phyloP scores from a whole-genome alignment of 2,113 vertebrate species.

The Dinomys branickii region DNA sequence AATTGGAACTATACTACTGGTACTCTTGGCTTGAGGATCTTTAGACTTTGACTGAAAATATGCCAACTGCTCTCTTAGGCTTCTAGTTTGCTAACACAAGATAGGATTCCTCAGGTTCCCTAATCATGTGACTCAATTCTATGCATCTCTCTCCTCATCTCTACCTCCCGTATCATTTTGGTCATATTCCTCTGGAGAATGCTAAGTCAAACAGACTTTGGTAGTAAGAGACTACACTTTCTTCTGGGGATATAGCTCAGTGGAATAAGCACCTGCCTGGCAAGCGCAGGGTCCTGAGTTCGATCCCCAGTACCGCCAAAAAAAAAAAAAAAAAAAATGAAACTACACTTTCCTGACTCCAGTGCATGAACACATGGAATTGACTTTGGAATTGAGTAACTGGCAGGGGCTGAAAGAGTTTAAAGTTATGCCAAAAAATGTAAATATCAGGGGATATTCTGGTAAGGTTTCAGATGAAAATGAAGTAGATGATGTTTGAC shows the following conservation, averaged over 20 bases:
- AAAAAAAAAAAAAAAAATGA: too few relatives aligned
- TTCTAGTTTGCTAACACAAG: not conserved
- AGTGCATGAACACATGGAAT: not conserved
- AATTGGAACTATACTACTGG: not conserved
- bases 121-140: not conserved
- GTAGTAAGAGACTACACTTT: too few relatives aligned
- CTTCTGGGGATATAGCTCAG: too few relatives aligned
- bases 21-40: not conserved
- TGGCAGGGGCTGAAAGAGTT: not conserved
- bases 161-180: not conserved
- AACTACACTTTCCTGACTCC: not conserved
- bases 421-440: not conserved
- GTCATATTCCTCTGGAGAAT: not conserved
- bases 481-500: not conserved
- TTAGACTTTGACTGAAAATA: not conserved
- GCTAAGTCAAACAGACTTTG: not conserved
- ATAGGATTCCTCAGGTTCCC: not conserved
- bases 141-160: not conserved
- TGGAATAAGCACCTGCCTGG: too few relatives aligned
- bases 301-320: too few relatives aligned
- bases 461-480: not conserved
- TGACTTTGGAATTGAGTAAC: not conserved
- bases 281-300: too few relatives aligned
- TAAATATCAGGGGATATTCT: not conserved
- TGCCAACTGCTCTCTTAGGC: not conserved